phyloP scores from a whole-genome alignment of 2,113 vertebrate species.

The Meriones unguiculatus region DNA sequence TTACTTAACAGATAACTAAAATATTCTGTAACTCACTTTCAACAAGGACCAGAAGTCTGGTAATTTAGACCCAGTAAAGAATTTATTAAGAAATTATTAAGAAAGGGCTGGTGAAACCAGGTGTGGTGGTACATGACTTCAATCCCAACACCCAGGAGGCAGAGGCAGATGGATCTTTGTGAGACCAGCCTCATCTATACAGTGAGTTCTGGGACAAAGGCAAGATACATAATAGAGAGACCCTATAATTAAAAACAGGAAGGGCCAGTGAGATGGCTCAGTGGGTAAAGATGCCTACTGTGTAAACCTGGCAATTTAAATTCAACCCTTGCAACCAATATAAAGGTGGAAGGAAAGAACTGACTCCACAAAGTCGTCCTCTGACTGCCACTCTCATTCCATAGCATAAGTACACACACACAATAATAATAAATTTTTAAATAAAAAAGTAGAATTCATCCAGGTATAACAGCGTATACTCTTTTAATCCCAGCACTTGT shows the following conservation, averaged over 20 bases:
- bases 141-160: not conserved
- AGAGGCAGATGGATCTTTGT: not conserved
- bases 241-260: not conserved
- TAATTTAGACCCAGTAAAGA: constrained; percentile 8
- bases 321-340: not conserved
- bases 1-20: not conserved
- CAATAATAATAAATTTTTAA: not conserved
- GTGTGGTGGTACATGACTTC: not conserved
- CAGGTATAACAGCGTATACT: not conserved
- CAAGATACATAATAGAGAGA: not conserved
- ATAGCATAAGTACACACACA: not conserved
- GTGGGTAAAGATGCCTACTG: not conserved
- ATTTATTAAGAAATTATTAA: not conserved
- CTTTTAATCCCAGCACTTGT: not conserved
- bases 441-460: not conserved
- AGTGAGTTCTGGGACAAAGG: not conserved
- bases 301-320: not conserved
- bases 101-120: not conserved
- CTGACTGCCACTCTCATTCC: not conserved
- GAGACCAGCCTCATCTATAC: not conserved
- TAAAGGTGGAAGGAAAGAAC: not conserved
- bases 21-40: not conserved
- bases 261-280: not conserved
- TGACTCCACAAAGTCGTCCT: not conserved
- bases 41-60: not conserved